Percentiles rank a stretch among this genome's conserved stretches.
Conservation (phyloP, 1,140 invertebrate species). For the Scaptomyza pallida region DNA sequence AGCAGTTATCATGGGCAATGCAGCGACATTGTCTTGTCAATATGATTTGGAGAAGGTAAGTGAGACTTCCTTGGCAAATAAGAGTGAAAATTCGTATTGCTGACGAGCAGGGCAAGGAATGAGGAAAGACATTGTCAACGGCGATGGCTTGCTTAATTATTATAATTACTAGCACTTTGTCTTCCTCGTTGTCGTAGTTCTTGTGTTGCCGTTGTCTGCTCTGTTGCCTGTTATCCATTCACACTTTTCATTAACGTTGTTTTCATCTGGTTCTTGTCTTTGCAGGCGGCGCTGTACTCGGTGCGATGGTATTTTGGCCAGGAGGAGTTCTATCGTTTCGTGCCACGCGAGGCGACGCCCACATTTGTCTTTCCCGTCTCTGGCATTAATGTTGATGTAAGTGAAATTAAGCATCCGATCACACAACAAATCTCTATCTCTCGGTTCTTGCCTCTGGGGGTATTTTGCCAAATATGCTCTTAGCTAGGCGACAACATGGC, state of each 20-base stretch:
- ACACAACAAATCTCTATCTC: neutral
- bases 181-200: slow-evolving; percentile 30
- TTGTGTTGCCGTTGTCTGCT: slow-evolving; percentile 2
- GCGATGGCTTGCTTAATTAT: slow-evolving; percentile 73
- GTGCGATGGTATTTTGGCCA: slow-evolving; percentile 93
- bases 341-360: slow-evolving; percentile 88
- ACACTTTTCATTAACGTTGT: slow-evolving; percentile 60
- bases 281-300: slow-evolving; percentile 89
- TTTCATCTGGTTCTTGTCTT: slow-evolving; percentile 26
- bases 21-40: slow-evolving; percentile 89
- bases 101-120: neutral
- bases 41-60: slow-evolving; percentile 90
- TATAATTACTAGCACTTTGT: slow-evolving; percentile 81
- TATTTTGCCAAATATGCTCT: neutral
- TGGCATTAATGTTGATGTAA: slow-evolving; percentile 91
- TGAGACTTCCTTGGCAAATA: slow-evolving; percentile 48
- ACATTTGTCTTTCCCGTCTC: slow-evolving; percentile 89
- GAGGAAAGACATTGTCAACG: slow-evolving; percentile 41
- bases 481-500: neutral
- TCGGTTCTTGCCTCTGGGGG: neutral
- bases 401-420: slow-evolving; percentile 84
- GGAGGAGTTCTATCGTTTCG: slow-evolving; percentile 91
- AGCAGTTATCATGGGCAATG: slow-evolving; percentile 89
- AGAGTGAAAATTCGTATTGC: slow-evolving; percentile 7
- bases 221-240: slow-evolving; percentile 42